Base-by-base conservation (phyloP, 2,113 vertebrate genomes). In the Cavia aperea region DNA sequence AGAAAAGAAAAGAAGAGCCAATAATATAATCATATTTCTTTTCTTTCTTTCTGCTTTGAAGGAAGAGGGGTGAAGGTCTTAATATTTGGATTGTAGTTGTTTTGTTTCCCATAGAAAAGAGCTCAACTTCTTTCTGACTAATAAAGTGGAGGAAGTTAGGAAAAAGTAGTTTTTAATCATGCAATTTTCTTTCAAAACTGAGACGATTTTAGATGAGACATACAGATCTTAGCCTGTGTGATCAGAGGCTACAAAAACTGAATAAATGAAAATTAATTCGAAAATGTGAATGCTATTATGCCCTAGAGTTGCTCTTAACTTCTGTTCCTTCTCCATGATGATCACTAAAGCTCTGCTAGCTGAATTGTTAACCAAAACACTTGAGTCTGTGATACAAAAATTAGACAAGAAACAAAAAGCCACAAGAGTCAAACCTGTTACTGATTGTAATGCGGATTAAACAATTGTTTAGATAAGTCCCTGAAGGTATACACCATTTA, bases 11-110 rank as follows among this genome's bases (percentile, higher is more conserved):
- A 39, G 36, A 49, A 83, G 70, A 51, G 2, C 21, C 81, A 68
- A 77, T 26, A 84, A 92, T 88, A 66, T 39, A 51, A 87, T 79
- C 75, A 54, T 36, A 46, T 81, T 95, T 95, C 33, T 24, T n/a
- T 75, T 93, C 93, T 85, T 43, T 89, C 88, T 89, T 68, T 90
- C 18, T 33, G 49, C 54, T 94, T 86, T 36, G 58, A 21, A 29
- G 43, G 5, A 86, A 81, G 33, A 81, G 21, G 10, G 16, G 56
- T 83, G 39, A 83, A 1, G 29, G 10, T 51, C 46, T 88, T n/a
- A 70, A 7, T 62, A 81, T 92, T 83, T 90, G 15, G 36, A 66
- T 19, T 39, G 1, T 58, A 33, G 18, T 16, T 63, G 56, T 62
- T 70, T 24, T 33, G 7, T 63, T 26, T 72, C 66, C 24, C 29